Percentiles rank a stretch among this genome's conserved stretches.
Conservation (phyloP, 2,113 vertebrate species). For the Oryzias celebensis region DNA sequence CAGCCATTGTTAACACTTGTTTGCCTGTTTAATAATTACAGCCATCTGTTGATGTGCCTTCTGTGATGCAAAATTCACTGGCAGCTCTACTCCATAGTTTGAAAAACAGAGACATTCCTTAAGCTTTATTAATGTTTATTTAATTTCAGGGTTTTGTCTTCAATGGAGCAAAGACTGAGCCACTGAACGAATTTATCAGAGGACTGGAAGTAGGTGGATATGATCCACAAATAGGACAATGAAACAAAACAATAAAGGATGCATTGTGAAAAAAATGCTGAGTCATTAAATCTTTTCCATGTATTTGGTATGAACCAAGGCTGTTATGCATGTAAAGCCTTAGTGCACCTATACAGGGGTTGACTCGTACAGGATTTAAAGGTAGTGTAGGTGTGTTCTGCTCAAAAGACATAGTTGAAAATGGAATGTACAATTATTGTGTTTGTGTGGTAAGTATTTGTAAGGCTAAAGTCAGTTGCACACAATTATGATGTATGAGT, state of each 20-base stretch:
- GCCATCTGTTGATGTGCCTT: conserved; percentile 2
- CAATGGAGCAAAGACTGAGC: conserved; percentile 5
- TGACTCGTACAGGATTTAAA: too few species aligned
- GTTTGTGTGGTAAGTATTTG: too few species aligned
- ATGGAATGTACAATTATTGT: too few species aligned
- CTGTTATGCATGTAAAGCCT: conserved; percentile 56
- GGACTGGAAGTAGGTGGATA: conserved; percentile 43
- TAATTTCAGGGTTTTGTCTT: conserved; percentile 1
- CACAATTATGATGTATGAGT: too few species aligned
- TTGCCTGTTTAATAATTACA: conserved; percentile 25
- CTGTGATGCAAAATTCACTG: conserved; percentile 28
- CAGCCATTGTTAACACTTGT: conserved; percentile 8
- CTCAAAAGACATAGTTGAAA: too few species aligned
- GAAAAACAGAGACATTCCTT: conserved; percentile 25
- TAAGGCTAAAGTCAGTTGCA: too few species aligned
- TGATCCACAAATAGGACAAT: conserved; percentile 57
- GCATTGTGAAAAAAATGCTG: too few species aligned
- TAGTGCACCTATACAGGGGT: too few species aligned
- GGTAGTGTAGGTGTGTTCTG: too few species aligned
- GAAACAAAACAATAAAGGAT: conserved; percentile 31
- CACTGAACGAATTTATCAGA: conserved; percentile 39
- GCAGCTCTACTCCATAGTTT: conserved; percentile 44
- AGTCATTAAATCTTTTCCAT: conserved; percentile 41
- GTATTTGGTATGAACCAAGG: conserved; percentile 65
- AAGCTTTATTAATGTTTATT: background rate